These are phyloP conservation scores for Platycheirus rosarum DNA, from an alignment of 2,888 invertebrate species.

Conservation along the genomic window DNA sequence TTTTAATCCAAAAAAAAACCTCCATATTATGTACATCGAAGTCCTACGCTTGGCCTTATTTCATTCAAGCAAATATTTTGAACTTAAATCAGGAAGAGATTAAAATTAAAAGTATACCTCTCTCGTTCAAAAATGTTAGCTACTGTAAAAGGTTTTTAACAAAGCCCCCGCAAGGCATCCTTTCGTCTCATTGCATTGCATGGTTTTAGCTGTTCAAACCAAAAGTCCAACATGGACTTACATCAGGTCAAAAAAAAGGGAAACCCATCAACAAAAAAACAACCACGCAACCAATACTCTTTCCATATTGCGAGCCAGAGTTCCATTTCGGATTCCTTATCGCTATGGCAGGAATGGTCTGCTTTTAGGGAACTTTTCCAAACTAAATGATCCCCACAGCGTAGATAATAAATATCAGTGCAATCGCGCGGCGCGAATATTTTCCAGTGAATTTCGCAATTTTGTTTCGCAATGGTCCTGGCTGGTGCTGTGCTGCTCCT, in stretches of 20 bases:
- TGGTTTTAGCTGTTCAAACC: background rate
- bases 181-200: background rate
- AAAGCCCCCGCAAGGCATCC: background rate
- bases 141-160: too few relatives aligned
- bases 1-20: too few relatives aligned
- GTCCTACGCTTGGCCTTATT: too few relatives aligned
- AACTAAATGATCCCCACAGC: constrained; percentile 70
- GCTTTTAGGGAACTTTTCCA: constrained; percentile 57
- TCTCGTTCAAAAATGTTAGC: too few relatives aligned
- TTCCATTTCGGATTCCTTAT: constrained; percentile 66
- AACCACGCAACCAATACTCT: constrained; percentile 35
- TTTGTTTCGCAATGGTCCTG: constrained; percentile 34
- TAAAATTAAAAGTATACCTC: too few relatives aligned
- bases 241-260: background rate
- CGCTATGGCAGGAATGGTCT: constrained; percentile 53
- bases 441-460: constrained; percentile 73
- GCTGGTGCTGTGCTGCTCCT: background rate
- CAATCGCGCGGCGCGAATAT: constrained; percentile 68
- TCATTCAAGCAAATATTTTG: too few relatives aligned
- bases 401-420: constrained; percentile 68
- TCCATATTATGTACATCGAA: too few relatives aligned
- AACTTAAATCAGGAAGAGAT: too few relatives aligned
- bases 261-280: background rate
- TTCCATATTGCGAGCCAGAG: constrained; percentile 56
- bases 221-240: background rate